phyloP scores from a whole-genome alignment of 2,888 invertebrate genomes.

The Tetanocera ferruginea region DNA sequence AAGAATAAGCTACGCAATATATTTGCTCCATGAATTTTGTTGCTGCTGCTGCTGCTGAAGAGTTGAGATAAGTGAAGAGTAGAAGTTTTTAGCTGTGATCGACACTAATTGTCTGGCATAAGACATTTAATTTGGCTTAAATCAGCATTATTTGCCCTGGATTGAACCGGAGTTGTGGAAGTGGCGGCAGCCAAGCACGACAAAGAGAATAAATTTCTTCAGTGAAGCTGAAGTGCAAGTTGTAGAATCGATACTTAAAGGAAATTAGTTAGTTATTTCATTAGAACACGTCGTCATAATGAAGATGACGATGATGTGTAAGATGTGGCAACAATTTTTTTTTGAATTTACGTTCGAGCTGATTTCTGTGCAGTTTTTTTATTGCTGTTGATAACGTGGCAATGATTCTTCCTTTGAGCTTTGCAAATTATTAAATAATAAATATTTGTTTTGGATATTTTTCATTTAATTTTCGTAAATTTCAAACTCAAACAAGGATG shows the following conservation, averaged over 20 bases:
- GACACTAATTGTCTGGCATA: slow-evolving; percentile 30
- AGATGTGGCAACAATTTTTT: too few relatives aligned
- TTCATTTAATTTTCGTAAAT: too few relatives aligned
- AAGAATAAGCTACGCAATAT: neutral
- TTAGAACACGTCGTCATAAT: neutral
- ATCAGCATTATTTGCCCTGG: slow-evolving; percentile 16
- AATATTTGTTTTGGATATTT: too few relatives aligned
- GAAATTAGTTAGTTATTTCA: neutral
- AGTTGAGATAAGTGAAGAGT: neutral
- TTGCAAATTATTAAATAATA: too few relatives aligned
- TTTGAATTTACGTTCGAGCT: too few relatives aligned
- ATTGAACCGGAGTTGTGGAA: neutral
- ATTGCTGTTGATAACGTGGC: too few relatives aligned
- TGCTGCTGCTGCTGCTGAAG: too few relatives aligned
- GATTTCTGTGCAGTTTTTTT: too few relatives aligned
- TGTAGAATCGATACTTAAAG: neutral
- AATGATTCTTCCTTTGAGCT: too few relatives aligned
- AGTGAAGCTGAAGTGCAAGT: neutral
- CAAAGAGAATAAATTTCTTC: slow-evolving; percentile 3
- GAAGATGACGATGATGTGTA: neutral
- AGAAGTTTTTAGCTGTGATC: slow-evolving; percentile 14
- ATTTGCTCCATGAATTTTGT: neutral
- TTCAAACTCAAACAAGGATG: neutral
- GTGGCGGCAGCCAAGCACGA: neutral
- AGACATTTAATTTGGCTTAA: slow-evolving; percentile 25